Evolutionary conservation across 2,797 vertebrate genomes (phyloP).

Genomic region (Picus viridis): DNA sequence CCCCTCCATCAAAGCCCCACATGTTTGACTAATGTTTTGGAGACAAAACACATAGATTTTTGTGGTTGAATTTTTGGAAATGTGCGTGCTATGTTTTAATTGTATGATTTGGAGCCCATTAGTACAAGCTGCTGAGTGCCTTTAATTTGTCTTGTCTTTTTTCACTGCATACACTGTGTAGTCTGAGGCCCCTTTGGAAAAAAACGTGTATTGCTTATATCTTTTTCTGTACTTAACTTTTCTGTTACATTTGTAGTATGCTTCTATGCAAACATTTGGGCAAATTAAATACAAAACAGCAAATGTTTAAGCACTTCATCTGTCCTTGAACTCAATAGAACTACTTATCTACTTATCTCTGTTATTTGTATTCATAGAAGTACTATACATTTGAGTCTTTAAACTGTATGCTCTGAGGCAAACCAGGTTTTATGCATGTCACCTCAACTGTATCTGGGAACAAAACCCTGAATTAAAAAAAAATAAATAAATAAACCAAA

Average conservation of each 20-base stretch:
- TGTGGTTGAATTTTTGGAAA: background rate
- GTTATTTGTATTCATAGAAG: background rate
- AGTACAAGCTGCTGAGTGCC: background rate
- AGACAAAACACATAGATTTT: background rate
- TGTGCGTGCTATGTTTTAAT: background rate
- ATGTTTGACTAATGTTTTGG: background rate
- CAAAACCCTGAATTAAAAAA: background rate
- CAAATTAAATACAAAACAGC: background rate
- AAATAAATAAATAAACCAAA: background rate
- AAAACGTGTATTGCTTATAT: background rate
- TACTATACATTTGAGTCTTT: background rate
- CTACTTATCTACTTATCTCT: background rate
- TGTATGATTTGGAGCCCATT: background rate
- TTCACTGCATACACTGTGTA: background rate
- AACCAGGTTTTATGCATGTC: background rate
- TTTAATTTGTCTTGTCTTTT: constrained; percentile 14
- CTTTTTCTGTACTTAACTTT: background rate
- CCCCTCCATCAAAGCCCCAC: background rate
- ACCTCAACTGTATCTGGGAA: background rate
- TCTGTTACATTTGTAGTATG: background rate
- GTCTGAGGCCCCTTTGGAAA: background rate
- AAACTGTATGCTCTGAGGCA: background rate
- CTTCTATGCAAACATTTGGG: background rate
- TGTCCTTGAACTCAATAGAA: background rate
- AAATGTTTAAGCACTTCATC: background rate